These are phyloP conservation scores for Corythoichthys haematopterus DNA, from an alignment of 2,113 vertebrate species.

Conservation along the genomic window DNA sequence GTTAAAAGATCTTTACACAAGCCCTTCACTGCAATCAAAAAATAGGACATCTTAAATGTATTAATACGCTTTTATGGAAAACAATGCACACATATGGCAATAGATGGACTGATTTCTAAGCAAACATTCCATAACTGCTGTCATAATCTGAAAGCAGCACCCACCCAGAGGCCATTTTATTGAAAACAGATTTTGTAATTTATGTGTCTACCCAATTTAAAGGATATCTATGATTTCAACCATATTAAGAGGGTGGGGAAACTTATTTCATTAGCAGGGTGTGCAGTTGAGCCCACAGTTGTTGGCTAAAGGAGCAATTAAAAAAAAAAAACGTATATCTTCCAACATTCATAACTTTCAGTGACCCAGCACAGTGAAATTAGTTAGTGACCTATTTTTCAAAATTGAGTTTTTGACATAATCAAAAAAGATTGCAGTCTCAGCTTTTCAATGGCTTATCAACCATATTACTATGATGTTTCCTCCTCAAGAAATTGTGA, in stretches of 20 bases:
- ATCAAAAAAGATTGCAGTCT: no score
- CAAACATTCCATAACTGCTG: not conserved
- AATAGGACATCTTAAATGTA: not conserved
- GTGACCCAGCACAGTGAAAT: no score
- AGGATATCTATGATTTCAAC: not conserved
- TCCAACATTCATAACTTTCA: no score
- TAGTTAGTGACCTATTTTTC: no score
- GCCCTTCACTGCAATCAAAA: not conserved
- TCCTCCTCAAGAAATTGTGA: no score
- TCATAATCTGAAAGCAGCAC: not conserved
- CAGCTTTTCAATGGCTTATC: no score
- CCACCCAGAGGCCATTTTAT: not conserved
- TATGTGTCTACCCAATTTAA: not conserved
- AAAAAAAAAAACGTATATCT: not conserved
- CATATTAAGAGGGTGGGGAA: conserved; percentile 1
- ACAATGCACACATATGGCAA: not conserved
- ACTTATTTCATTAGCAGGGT: not conserved
- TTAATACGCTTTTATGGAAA: not conserved
- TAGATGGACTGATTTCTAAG: not conserved
- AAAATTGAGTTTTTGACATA: no score
- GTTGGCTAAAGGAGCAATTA: not conserved
- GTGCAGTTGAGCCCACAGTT: not conserved
- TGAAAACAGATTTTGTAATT: not conserved
- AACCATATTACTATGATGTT: no score
- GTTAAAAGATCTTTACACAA: not conserved